Evolutionary conservation across 2,113 vertebrate species (phyloP).

Genomic region (Etheostoma spectabile): DNA sequence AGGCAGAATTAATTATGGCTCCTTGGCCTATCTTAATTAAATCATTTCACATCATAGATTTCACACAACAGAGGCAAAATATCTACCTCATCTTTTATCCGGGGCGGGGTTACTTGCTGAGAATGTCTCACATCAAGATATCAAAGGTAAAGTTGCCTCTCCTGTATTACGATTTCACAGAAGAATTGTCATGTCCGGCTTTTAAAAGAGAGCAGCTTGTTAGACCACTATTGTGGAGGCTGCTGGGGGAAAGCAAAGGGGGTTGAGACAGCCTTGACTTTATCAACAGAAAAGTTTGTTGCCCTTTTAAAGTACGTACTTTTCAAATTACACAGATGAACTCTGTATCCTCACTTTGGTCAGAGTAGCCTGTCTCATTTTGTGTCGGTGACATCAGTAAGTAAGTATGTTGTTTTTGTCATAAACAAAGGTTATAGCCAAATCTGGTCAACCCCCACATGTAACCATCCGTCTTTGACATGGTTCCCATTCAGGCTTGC

Average conservation of each 20-base stretch:
- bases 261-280: conserved; percentile 59
- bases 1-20: conserved; percentile 85
- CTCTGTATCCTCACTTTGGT: conserved; percentile 38
- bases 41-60: conserved; percentile 86
- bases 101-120: conserved; percentile 27
- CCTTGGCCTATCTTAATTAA: conserved; percentile 86
- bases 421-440: conserved; percentile 26
- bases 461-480: conserved; percentile 41
- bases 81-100: conserved; percentile 78
- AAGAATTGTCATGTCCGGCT: conserved; percentile 58
- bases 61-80: conserved; percentile 79
- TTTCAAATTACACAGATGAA: conserved; percentile 55
- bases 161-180: conserved; percentile 64
- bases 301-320: conserved; percentile 75
- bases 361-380: conserved; percentile 14
- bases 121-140: conserved; percentile 73
- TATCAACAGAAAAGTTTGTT: conserved; percentile 74
- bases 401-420: background rate
- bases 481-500: conserved; percentile 23
- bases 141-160: conserved; percentile 73
- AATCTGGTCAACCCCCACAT: conserved; percentile 37
- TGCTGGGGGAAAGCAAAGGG: background rate
- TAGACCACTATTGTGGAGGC: conserved; percentile 30
- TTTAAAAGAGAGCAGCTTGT: conserved; percentile 46
- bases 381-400: conserved; percentile 46